phyloP scores from a whole-genome alignment of 1,140 invertebrate species.

The Fopius arisanus region DNA sequence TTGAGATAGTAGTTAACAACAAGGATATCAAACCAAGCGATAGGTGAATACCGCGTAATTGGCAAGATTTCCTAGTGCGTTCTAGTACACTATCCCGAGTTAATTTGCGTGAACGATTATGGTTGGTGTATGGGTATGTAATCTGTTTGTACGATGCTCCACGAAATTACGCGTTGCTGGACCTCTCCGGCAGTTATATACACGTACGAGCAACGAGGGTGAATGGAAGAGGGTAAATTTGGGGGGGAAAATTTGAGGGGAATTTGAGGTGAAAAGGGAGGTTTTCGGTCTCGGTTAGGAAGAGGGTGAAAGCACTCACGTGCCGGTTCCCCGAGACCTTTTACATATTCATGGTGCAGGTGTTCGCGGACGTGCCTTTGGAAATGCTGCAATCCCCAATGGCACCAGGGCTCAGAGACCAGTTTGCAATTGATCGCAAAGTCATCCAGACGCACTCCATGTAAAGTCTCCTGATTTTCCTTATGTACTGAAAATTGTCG shows the following conservation, averaged over 20 bases:
- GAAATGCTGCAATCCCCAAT: conserved; percentile 19
- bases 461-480: background rate
- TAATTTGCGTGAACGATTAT: conserved; percentile 29
- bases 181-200: background rate
- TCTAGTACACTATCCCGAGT: background rate
- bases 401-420: background rate
- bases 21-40: background rate
- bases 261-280: background rate
- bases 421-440: conserved; percentile 12
- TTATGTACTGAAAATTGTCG: background rate
- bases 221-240: background rate
- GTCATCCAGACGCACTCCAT: background rate
- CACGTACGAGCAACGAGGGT: background rate
- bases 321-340: conserved; percentile 22
- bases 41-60: background rate
- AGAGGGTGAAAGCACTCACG: conserved; percentile 11
- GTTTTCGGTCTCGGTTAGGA: background rate
- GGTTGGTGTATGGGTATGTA: conserved; percentile 12
- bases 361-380: conserved; percentile 10
- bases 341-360: conserved; percentile 29
- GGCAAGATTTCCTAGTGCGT: background rate
- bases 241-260: too few species aligned
- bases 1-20: background rate
- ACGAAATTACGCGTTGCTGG: conserved; percentile 17
- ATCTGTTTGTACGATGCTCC: conserved; percentile 25